These are phyloP conservation scores for Arizona elegans DNA, from an alignment of 2,113 vertebrate genomes.

Conservation along the genomic window DNA sequence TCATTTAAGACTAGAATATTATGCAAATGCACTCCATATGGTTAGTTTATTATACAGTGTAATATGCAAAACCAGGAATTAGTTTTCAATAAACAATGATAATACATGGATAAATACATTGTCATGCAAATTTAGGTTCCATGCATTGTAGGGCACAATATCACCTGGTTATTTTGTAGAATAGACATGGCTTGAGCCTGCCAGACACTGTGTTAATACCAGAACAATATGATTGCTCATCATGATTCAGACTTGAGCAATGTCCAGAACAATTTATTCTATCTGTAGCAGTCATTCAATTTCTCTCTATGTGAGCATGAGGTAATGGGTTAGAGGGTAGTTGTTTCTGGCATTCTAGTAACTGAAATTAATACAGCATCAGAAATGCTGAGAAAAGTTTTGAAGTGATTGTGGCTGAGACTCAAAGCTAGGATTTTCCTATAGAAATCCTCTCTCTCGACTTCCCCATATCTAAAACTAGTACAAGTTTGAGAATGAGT, in stretches of 20 bases:
- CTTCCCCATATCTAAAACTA: neutral
- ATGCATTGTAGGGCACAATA: neutral
- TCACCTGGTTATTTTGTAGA: neutral
- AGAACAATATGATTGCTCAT: neutral
- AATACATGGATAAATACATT: neutral
- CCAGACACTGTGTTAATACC: neutral
- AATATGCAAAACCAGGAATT: neutral
- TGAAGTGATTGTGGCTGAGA: neutral
- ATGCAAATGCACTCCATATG: neutral
- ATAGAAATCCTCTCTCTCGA: neutral
- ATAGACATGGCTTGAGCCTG: neutral
- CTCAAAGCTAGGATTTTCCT: neutral
- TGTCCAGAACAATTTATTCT: conserved; percentile 10
- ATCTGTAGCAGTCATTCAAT: neutral
- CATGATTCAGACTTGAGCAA: conserved; percentile 19
- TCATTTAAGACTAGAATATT: neutral
- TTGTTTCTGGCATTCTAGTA: conserved; percentile 19
- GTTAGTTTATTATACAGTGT: neutral
- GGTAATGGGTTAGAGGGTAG: neutral
- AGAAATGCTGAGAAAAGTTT: neutral
- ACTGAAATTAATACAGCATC: neutral
- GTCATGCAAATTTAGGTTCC: neutral
- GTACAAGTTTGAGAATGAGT: neutral
- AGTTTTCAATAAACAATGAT: neutral
- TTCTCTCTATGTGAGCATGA: conserved; percentile 3